phyloP scores from a whole-genome alignment of 1,140 invertebrate species.

The Drosophila orena region DNA sequence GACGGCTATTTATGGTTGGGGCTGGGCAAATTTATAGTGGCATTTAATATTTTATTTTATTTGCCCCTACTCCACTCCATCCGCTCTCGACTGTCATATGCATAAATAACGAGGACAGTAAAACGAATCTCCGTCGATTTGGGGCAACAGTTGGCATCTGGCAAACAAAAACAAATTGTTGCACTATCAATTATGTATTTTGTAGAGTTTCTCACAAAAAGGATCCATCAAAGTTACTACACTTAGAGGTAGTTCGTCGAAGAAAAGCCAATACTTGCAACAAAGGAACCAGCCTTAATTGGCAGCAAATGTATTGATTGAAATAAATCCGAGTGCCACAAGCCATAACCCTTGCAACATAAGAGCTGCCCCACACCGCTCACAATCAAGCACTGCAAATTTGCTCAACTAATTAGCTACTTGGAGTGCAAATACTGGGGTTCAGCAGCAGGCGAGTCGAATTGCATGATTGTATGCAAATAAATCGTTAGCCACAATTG shows the following conservation, averaged over 20 bases:
- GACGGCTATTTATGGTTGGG: slow-evolving; percentile 38
- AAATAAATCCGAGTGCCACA: not conserved
- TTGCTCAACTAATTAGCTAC: slow-evolving; percentile 70
- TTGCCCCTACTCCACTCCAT: slow-evolving; percentile 4
- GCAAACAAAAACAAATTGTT: not conserved
- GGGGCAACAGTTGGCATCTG: not conserved
- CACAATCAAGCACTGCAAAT: slow-evolving; percentile 32
- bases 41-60: slow-evolving; percentile 45
- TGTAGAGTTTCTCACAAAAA: no score
- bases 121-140: not conserved
- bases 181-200: not conserved
- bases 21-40: slow-evolving; percentile 25
- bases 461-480: slow-evolving; percentile 55
- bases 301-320: not conserved
- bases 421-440: slow-evolving; percentile 32
- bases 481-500: slow-evolving; percentile 45
- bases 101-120: slow-evolving; percentile 10
- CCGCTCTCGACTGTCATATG: slow-evolving; percentile 10
- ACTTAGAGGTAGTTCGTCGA: no score
- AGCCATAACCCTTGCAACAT: slow-evolving; percentile 6
- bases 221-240: no score
- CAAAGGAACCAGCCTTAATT: not conserved
- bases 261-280: not conserved
- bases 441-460: slow-evolving; percentile 26
- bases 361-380: not conserved